A percentile compares a stretch with the other conserved stretches of the same genome.
phyloP scores from a whole-genome alignment of 2,888 invertebrate species.

The Phaonia tiefii region DNA sequence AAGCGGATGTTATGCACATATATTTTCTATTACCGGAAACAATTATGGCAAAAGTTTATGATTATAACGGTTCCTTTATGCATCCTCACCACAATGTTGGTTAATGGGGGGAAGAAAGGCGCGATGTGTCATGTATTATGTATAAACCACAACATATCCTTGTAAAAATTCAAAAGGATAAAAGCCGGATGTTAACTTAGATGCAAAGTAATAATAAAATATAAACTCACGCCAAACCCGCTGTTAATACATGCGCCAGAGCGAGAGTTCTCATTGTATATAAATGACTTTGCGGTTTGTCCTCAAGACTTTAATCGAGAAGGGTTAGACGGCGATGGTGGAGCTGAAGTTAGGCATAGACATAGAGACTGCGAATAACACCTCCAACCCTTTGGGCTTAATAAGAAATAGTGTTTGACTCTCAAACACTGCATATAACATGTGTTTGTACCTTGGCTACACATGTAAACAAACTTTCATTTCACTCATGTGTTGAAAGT shows the following conservation, averaged over 20 bases:
- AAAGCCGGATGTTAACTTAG: slow-evolving; percentile 68
- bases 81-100: neutral
- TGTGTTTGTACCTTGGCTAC: slow-evolving; percentile 40
- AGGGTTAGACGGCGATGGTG: slow-evolving; percentile 7
- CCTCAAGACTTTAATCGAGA: too few relatives aligned
- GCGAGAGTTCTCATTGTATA: neutral
- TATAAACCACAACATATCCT: slow-evolving; percentile 37
- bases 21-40: slow-evolving; percentile 61
- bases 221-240: slow-evolving; percentile 36
- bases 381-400: slow-evolving; percentile 10
- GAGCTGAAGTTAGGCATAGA: slow-evolving; percentile 8
- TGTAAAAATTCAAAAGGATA: slow-evolving; percentile 64
- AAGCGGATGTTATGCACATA: slow-evolving; percentile 56
- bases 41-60: slow-evolving; percentile 63
- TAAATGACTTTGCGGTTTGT: slow-evolving; percentile 45
- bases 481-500: neutral
- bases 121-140: slow-evolving; percentile 58
- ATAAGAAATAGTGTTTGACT: slow-evolving; percentile 45
- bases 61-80: slow-evolving; percentile 41
- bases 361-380: neutral
- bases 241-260: neutral
- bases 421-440: slow-evolving; percentile 19
- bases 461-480: neutral
- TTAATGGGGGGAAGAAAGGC: slow-evolving; percentile 40
- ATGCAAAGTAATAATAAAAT: slow-evolving; percentile 54